These are phyloP conservation scores for Siderastrea siderea DNA, from an alignment of 92 coral and sea anemone genomes.

Conservation along the genomic window DNA sequence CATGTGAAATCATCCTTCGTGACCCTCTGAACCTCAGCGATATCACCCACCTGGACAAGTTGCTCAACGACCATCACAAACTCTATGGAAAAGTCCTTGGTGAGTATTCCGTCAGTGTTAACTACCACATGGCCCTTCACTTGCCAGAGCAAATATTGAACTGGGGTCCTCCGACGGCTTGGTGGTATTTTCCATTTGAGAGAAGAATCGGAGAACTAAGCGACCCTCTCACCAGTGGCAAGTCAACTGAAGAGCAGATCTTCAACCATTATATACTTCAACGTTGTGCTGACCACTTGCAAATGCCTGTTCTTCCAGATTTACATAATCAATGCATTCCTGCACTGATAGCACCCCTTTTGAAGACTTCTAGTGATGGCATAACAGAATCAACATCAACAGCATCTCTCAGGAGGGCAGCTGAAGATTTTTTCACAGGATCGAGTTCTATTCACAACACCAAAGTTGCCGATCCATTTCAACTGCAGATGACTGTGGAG, in stretches of 20 bases:
- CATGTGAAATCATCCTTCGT: constrained; percentile 30
- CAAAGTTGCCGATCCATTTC: neutral
- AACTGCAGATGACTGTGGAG: too few species aligned
- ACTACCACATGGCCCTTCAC: constrained; percentile 64
- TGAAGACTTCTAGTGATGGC: constrained; percentile 16
- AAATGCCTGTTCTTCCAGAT: constrained; percentile 8
- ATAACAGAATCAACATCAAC: neutral
- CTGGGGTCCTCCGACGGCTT: constrained; percentile 47
- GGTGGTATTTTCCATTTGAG: constrained; percentile 69
- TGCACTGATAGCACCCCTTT: neutral
- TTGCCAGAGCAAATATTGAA: constrained; percentile 33
- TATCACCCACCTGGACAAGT: constrained; percentile 17
- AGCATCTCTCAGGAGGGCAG: neutral
- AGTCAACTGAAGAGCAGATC: constrained; percentile 47
- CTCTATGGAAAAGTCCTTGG: constrained; percentile 18
- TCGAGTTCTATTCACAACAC: neutral
- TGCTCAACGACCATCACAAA: constrained; percentile 37
- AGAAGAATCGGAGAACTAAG: constrained; percentile 43
- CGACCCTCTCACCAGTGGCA: constrained; percentile 50
- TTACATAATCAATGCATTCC: neutral
- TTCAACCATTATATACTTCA: constrained; percentile 24
- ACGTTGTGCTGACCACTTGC: constrained; percentile 16
- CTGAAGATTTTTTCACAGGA: constrained; percentile 17
- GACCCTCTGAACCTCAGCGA: constrained; percentile 16
- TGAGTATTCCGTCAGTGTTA: constrained; percentile 42